Conservation (phyloP, 2,888 invertebrate species). For the Scaptomyza parva region DNA sequence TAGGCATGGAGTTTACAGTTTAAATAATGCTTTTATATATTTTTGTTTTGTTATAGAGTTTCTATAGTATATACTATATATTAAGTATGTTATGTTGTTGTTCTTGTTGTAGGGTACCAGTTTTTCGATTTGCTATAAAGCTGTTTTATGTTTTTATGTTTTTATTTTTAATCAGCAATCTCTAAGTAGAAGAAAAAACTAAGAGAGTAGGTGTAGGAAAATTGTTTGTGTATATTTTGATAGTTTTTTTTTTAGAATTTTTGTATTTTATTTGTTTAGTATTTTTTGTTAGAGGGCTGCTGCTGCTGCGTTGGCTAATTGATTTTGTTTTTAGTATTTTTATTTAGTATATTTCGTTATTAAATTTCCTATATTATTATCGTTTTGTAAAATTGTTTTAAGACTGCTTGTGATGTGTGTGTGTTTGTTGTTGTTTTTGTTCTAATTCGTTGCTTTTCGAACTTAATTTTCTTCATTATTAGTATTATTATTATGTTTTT, state of each 20-base stretch:
- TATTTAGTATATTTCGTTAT: conserved; percentile 38
- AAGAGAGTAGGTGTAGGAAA: conserved; percentile 16
- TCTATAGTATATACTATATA: conserved; percentile 21
- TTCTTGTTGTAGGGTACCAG: conserved; percentile 38
- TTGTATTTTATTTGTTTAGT: conserved; percentile 15
- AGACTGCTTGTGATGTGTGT: conserved; percentile 64
- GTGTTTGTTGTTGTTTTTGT: conserved; percentile 38
- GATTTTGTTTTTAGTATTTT: conserved; percentile 38
- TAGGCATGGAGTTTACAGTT: conserved; percentile 73
- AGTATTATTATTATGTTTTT: neutral
- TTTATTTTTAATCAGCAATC: conserved; percentile 27
- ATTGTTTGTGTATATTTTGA: conserved; percentile 8
- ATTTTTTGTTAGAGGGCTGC: conserved; percentile 19
- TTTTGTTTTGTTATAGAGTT: conserved; percentile 23
- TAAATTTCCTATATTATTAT: conserved; percentile 61
- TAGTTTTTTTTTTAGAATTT: conserved; percentile 15
- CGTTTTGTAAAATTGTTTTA: conserved; percentile 37
- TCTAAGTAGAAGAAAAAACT: conserved; percentile 30
- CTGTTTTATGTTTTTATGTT: conserved; percentile 12
- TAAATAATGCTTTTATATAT: conserved; percentile 51
- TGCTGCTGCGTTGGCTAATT: conserved; percentile 64
- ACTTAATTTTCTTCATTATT: conserved; percentile 26
- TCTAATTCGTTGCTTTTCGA: conserved; percentile 74
- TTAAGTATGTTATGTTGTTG: conserved; percentile 5
- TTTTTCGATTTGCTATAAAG: conserved; percentile 46